phyloP scores from a whole-genome alignment of 1,140 invertebrate species.

The Zaprionus nigranus region DNA sequence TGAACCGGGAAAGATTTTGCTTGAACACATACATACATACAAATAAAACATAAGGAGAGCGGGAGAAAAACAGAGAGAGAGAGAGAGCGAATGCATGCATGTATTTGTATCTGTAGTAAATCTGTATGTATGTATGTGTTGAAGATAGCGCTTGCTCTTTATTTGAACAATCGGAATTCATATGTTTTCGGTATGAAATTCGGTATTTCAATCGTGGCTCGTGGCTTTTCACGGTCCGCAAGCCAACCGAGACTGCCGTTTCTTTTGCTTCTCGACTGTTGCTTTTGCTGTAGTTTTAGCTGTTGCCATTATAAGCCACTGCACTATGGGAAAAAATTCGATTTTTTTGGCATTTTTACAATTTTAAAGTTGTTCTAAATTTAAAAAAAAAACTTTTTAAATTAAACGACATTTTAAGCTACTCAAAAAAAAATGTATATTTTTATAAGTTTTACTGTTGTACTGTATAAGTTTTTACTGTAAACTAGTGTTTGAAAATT shows the following conservation, averaged over 20 bases:
- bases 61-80: background rate
- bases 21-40: background rate
- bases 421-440: no score
- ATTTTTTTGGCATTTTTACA: no score
- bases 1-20: background rate
- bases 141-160: constrained; percentile 62
- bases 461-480: no score
- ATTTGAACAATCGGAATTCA: constrained; percentile 77
- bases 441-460: no score
- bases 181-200: constrained; percentile 81
- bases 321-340: no score
- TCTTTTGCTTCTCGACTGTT: constrained; percentile 73
- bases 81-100: background rate
- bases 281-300: constrained; percentile 33
- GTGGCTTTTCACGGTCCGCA: constrained; percentile 82
- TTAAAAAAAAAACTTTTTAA: no score
- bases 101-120: constrained; percentile 1
- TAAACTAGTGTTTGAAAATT: no score
- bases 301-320: constrained; percentile 29
- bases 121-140: constrained; percentile 22
- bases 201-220: constrained; percentile 83
- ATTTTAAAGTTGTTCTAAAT: no score
- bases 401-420: no score
- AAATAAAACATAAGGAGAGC: background rate
- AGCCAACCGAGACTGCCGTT: constrained; percentile 80